These are phyloP conservation scores for Connochaetes taurinus DNA, from an alignment of 2,113 vertebrate genomes.

Conservation along the genomic window DNA sequence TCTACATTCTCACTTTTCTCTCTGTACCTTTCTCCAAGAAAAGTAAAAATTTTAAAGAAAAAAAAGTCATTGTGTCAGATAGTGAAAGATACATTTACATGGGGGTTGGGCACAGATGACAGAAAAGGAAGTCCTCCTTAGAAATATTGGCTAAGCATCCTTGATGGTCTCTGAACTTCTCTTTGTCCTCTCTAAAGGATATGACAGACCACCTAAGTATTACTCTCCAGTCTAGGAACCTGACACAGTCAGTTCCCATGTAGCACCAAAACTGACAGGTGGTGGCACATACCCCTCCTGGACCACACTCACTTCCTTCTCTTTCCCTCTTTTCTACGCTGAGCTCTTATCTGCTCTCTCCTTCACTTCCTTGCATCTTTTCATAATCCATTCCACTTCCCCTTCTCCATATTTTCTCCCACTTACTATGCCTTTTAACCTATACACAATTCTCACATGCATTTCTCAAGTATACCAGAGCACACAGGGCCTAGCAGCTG, in stretches of 20 bases:
- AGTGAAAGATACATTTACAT: background rate
- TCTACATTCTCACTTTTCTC: background rate
- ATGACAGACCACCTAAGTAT: background rate
- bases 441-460: background rate
- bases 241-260: background rate
- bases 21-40: accelerated
- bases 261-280: background rate
- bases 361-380: background rate
- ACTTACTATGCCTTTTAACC: background rate
- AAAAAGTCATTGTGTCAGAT: background rate
- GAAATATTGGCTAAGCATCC: background rate
- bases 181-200: background rate
- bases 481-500: background rate
- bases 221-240: background rate
- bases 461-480: background rate
- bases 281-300: background rate
- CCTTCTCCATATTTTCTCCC: background rate
- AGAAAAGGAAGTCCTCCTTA: background rate
- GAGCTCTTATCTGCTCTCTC: background rate
- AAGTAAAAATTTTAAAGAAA: background rate
- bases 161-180: background rate
- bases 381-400: background rate
- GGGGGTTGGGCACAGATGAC: background rate
- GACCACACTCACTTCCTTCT: background rate
- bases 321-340: background rate